Evolutionary conservation across 23 tunicate species (phyloP).

Genomic region (Halocynthia aurantium): DNA sequence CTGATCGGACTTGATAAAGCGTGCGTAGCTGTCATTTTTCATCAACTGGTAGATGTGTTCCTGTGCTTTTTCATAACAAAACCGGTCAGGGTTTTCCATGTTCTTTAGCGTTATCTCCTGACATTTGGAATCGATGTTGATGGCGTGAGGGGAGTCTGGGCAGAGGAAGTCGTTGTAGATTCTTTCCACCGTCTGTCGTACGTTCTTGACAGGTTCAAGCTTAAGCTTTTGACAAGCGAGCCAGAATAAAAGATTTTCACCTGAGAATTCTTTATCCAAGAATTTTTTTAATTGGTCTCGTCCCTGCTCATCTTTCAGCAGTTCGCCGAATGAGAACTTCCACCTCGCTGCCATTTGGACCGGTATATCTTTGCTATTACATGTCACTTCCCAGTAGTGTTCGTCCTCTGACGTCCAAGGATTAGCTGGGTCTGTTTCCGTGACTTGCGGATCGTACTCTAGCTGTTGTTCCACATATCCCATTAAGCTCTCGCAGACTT

Average conservation of each 20-base stretch:
- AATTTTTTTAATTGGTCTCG: conserved; percentile 72
- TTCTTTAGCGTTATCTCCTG: conserved; percentile 55
- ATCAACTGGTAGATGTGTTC: conserved; percentile 92
- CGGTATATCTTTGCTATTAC: conserved; percentile 39
- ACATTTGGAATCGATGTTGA: conserved; percentile 85
- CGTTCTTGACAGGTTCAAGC: conserved; percentile 48
- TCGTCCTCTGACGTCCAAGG: conserved; percentile 88
- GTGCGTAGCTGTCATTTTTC: conserved; percentile 91
- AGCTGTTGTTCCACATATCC: conserved; percentile 56
- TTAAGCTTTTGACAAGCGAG: conserved; percentile 64
- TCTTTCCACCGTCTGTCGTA: conserved; percentile 34
- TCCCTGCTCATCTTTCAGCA: conserved; percentile 68
- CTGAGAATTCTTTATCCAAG: conserved; percentile 90
- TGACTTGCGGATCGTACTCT: conserved; percentile 59
- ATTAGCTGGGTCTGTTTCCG: conserved; percentile 50
- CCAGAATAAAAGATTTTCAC: conserved; percentile 91
- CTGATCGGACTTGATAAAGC: conserved; percentile 86
- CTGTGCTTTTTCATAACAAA: conserved; percentile 91
- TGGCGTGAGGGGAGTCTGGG: conserved; percentile 59
- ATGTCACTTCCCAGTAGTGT: conserved; percentile 38
- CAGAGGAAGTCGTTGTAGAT: conserved; percentile 61
- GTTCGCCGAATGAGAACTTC: conserved; percentile 85
- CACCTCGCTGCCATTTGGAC: conserved; percentile 66
- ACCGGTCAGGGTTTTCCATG: conserved; percentile 72
- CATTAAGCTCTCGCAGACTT: conserved; percentile 70